Percentiles rank a stretch among this genome's conserved stretches.
These are phyloP conservation scores for Chloropsis hardwickii DNA, from an alignment of 2,113 vertebrate species.

Conservation along the genomic window DNA sequence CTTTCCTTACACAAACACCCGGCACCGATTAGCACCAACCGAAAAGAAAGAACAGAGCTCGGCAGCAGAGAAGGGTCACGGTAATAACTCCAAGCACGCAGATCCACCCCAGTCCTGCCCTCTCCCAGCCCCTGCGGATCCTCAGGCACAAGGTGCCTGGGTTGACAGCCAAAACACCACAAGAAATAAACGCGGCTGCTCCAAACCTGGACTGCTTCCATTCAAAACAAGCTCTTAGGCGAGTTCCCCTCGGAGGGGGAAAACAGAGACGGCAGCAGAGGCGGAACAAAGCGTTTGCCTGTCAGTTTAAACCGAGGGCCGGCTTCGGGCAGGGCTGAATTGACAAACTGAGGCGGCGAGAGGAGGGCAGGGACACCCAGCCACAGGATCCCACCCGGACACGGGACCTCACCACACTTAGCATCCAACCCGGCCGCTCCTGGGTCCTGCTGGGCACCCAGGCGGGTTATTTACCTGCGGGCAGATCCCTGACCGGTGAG, in stretches of 20 bases:
- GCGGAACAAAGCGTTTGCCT: not conserved
- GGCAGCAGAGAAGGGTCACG: fast-evolving
- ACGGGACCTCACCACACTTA: fast-evolving
- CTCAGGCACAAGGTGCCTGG: not conserved
- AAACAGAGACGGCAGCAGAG: not conserved
- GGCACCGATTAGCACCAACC: not conserved
- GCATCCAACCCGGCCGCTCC: fast-evolving
- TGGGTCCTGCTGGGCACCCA: not conserved
- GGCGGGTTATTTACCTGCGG: fast-evolving
- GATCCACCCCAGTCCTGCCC: not conserved
- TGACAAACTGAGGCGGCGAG: not conserved
- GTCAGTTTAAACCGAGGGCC: not conserved
- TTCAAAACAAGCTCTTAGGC: not conserved
- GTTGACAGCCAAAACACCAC: not conserved
- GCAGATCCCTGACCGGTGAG: fast-evolving
- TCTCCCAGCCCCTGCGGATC: not conserved
- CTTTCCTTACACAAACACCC: not conserved
- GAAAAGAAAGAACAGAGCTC: not conserved
- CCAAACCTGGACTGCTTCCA: not conserved
- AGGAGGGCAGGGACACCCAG: not conserved
- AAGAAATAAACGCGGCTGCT: not conserved
- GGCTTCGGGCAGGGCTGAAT: fast-evolving
- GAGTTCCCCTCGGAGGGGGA: not conserved
- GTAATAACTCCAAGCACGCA: fast-evolving
- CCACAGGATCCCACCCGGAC: not conserved